A percentile compares a stretch with the other conserved stretches of the same genome.
These are phyloP conservation scores for Andrena camellia DNA, from an alignment of 2,888 invertebrate species.

Conservation along the genomic window DNA sequence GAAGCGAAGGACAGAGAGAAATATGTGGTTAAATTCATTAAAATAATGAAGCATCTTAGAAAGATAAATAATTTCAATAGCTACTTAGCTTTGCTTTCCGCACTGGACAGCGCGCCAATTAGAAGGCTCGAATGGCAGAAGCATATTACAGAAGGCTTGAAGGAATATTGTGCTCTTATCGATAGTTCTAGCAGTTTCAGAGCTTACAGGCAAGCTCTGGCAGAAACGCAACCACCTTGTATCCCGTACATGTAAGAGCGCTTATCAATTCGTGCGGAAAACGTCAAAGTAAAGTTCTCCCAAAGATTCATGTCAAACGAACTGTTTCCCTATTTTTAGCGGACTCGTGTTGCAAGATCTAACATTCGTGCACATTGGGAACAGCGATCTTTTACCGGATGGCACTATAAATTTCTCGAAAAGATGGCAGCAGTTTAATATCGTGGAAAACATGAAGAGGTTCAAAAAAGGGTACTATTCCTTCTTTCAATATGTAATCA, in stretches of 20 bases:
- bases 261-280: slow-evolving; percentile 3
- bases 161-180: slow-evolving; percentile 97
- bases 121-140: slow-evolving; percentile 97
- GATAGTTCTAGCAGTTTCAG: slow-evolving; percentile 99
- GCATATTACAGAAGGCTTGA: slow-evolving; percentile 95
- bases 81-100: slow-evolving; percentile 97
- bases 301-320: not conserved
- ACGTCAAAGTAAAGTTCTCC: not conserved
- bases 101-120: slow-evolving; percentile 98
- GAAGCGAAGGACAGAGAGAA: slow-evolving; percentile 98
- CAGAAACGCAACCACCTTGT: slow-evolving; percentile 98
- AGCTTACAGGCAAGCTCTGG: slow-evolving; percentile 97
- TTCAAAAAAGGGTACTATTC: slow-evolving; percentile 95
- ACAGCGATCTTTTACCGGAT: slow-evolving; percentile 94
- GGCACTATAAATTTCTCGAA: slow-evolving; percentile 98
- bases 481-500: not conserved
- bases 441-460: slow-evolving; percentile 98
- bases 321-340: slow-evolving; percentile 86
- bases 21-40: slow-evolving; percentile 97
- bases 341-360: slow-evolving; percentile 99
- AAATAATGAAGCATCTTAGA: slow-evolving; percentile 98
- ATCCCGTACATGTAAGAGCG: slow-evolving; percentile 98
- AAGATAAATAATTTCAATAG: slow-evolving; percentile 99
- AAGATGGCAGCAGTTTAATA: slow-evolving; percentile 99
- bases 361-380: slow-evolving; percentile 99